Evolutionary conservation across 2,797 vertebrate genomes (phyloP), one percentile per base, ranked within the genome.

Genomic region (Melanotaenia parkinsoni): DNA sequence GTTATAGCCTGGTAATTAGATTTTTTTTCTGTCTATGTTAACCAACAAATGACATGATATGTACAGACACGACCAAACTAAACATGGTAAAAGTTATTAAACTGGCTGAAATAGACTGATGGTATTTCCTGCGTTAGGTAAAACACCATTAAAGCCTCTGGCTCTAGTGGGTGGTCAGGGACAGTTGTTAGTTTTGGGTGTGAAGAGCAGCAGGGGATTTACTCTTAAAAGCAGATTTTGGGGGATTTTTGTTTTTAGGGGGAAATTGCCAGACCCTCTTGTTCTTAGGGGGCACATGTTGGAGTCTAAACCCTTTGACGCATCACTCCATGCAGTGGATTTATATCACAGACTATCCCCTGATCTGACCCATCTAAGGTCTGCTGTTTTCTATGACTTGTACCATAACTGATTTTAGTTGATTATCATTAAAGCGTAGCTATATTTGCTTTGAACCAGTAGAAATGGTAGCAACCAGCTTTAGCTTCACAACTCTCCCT

Each of bases 141-240:
- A 47, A 82, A 80, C 60, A 69, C 61, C 58, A 40, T 67, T 70
- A 72, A 81, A 83, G 66, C 81, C 62, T 60, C n/a, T 58, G 77
- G 71, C 69, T 76, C 77, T 57, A 80, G 79, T 82, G 74, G 66
- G 70, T 80, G 84, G 66, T 69, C 60, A 10, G 58, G 64, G 86
- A 83, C 80, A 85, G 81, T 90, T 91, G 84, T 87, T 92, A 26
- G 80, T 79, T 87, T 88, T 88, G 88, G 88, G 90, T 89, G 88
- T 82, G 88, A 91, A 59, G 80, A 85, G 67, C 68, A 72, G 81
- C 65, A 62, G 70, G 80, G 84, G 90, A 86, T 89, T 92, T 86
- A 71, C 22, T 80, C 79, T 65, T 80, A 30, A 84, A 83, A 88
- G 88, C 74, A 92, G 88, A 90, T 86, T 92, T 88, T 67, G 24